phyloP scores from a whole-genome alignment of 2,888 invertebrate species.

The Pheosia tremula region DNA sequence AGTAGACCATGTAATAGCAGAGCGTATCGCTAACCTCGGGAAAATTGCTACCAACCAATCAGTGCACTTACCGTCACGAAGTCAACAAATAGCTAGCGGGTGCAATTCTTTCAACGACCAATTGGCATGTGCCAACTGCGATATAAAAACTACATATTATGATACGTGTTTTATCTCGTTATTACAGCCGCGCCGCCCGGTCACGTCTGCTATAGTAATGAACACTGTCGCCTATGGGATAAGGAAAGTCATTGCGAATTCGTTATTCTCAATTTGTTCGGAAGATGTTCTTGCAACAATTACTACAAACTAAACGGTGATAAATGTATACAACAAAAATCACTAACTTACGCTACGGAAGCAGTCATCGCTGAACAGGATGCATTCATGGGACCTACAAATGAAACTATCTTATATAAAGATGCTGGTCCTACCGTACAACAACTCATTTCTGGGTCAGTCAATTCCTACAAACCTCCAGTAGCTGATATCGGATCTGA shows the following conservation, averaged over 20 bases:
- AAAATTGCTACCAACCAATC: constrained; percentile 61
- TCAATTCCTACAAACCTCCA: constrained; percentile 47
- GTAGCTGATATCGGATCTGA: constrained; percentile 48
- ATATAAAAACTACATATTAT: constrained; percentile 21
- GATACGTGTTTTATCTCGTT: constrained; percentile 28
- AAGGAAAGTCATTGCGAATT: constrained; percentile 94
- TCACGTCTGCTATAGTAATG: constrained; percentile 95
- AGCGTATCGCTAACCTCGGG: constrained; percentile 57
- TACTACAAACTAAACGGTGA: constrained; percentile 87
- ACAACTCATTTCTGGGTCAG: constrained; percentile 34
- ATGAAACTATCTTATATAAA: constrained; percentile 35
- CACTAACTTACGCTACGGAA: constrained; percentile 63
- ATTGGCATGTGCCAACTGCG: constrained; percentile 36
- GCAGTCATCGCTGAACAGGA: constrained; percentile 73
- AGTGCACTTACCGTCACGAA: constrained; percentile 44
- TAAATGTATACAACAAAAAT: constrained; percentile 82
- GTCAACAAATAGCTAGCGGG: constrained; percentile 42
- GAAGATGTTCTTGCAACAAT: constrained; percentile 92
- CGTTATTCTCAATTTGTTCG: constrained; percentile 94
- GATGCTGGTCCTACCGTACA: constrained; percentile 50
- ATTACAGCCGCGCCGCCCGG: constrained; percentile 92
- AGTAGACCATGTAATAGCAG: constrained; percentile 66
- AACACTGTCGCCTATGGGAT: constrained; percentile 94
- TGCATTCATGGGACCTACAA: constrained; percentile 42
- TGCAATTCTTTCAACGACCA: constrained; percentile 47